Evolutionary conservation across 2,113 vertebrate genomes (phyloP), one percentile per base, ranked within the genome.

Genomic region (Stigmatopora argus): DNA sequence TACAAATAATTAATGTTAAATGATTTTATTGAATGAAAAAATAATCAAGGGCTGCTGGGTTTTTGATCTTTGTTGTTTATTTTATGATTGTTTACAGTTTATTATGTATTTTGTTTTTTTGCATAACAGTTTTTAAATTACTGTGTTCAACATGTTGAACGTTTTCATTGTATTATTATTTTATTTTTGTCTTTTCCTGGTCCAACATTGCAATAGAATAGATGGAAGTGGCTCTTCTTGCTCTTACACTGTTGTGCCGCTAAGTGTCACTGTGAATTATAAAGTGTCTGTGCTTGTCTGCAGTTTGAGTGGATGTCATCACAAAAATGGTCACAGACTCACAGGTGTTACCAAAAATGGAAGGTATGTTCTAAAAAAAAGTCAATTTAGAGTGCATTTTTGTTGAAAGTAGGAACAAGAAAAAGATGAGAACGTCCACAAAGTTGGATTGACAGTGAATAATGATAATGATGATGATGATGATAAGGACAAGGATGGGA

Each of bases 241-340:
- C 66, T 18, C 44, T 60, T 60, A 13, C 58, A 49, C 11, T 8
- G 21, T 4, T 21, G 5, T 35, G 19, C 87, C 90, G 18, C 65
- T 86, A 77, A 87, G 80, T 89, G 90, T 87, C 90, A 86, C 90
- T 91, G 86, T 85, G 68, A 75, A 2, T 83, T 85, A 81, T 70
- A 73, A 77, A 80, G 61, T 84, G 78, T 70, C 65, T 1, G n/a
- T 18, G 51, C 63, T 57, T 48, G 70, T 64, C 66, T 70, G 71
- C 67, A 78, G 79, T 78, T 78, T 73, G 75, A 78, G 38, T 74
- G 76, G 79, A 85, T 85, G 80, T 72, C 71, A 73, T 77, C 77
- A 68, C 73, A 82, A 31, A 31, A 31, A 31, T 2, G 26, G 26
- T 31, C 26, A 60, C 57, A n/a, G 11, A 35, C 73, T 82, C 79